Percentiles rank a stretch among this genome's conserved stretches.
Conservation (phyloP, 2,113 vertebrate species). For the Salminus brasiliensis region DNA sequence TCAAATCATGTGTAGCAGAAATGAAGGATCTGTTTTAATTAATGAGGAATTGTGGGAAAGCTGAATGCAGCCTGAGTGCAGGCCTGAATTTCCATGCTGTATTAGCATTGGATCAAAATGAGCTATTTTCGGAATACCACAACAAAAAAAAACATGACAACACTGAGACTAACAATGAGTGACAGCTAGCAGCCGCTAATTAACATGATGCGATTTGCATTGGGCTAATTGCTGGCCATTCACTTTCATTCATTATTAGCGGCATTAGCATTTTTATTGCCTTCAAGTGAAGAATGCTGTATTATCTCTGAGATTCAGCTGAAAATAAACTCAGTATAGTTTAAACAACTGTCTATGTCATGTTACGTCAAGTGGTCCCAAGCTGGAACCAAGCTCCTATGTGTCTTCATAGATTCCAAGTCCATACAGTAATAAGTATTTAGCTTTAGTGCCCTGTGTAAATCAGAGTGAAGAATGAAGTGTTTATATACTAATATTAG, state of each 20-base stretch:
- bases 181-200: constrained; percentile 5
- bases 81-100: too few species aligned
- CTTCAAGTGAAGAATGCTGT: background rate
- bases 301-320: background rate
- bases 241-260: constrained; percentile 1
- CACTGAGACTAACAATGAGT: constrained; percentile 4
- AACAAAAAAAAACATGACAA: background rate
- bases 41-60: background rate
- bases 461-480: too few species aligned
- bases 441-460: too few species aligned
- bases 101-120: background rate
- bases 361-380: too few species aligned
- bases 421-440: too few species aligned
- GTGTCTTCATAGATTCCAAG: too few species aligned
- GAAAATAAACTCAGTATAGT: too few species aligned
- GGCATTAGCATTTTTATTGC: background rate
- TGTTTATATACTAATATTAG: too few species aligned
- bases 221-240: background rate
- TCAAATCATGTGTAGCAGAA: too few species aligned
- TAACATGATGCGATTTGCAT: background rate
- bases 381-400: too few species aligned
- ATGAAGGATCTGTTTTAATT: background rate
- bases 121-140: background rate
- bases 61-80: background rate
- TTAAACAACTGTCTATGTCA: too few species aligned